Evolutionary conservation across 2,113 vertebrate genomes (phyloP), one percentile per base, ranked within the genome.

Genomic region (Callorhinus ursinus): DNA sequence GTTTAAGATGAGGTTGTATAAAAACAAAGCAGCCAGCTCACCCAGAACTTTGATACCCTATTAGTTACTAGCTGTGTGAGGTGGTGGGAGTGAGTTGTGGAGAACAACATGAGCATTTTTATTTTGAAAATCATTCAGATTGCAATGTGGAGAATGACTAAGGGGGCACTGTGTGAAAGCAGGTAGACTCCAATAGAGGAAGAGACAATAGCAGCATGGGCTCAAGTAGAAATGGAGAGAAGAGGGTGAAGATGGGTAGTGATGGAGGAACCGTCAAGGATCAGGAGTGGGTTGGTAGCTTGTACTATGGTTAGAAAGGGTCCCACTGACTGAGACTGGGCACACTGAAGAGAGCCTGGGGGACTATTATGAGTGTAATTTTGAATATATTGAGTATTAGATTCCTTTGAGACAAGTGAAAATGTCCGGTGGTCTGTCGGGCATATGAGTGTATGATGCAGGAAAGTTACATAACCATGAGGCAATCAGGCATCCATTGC

Each of bases 391-490:
- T 89, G 24, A 51, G 31, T 39, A 53, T 59, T 53, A 61, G 81
- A 46, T 59, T 7, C 18, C 63, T 90, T 91, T 74, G 53, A 86
- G 53, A 59, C 33, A 53, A 63, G 21, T 57, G 14, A 88, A 90
- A 90, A 91, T 77, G 61, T 61, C 33, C 77, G 11, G 12, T 28
- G 24, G 21, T 92, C 69, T n/a, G 7, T 33, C 26, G 19, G 80
- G 46, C 46, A 63, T 82, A 63, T 63, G 93, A 83, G 55, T 22
- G 79, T 39, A 26, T 16, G 24, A 33, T 88, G 22, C 81, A 93
- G 33, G 12, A 59, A 84, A 39, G 51, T 96, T 81, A 88, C 21
- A 4, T 76, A 97, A 95, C 88, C 69, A 95, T 4, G 2, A 88
- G 39, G 39, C 2, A 4, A 31, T 65, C 31, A 46, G 63, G 22